These are phyloP conservation scores for Glaucomys volans DNA, from an alignment of 2,113 vertebrate species.

Conservation along the genomic window DNA sequence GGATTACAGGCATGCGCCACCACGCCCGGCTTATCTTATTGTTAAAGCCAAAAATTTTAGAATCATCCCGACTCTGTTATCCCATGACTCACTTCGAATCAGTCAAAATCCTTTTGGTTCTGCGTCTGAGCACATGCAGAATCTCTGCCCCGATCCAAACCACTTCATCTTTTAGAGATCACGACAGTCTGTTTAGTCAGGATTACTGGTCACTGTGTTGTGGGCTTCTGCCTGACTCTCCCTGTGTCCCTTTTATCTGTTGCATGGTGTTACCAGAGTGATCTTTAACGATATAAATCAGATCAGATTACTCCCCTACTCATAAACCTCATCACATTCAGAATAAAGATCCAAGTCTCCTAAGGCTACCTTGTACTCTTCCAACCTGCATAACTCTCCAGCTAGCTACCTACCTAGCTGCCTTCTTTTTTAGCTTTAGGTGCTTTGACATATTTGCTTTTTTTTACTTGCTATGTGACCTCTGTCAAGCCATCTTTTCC, in stretches of 20 bases:
- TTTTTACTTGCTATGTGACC: not conserved
- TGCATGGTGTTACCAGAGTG: not conserved
- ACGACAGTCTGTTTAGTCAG: fast-evolving
- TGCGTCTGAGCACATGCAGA: not conserved
- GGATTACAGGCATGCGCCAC: no score
- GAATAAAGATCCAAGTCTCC: not conserved
- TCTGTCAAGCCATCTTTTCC: not conserved
- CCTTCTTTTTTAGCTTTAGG: not conserved
- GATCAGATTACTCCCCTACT: not conserved
- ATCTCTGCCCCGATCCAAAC: not conserved
- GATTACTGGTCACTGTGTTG: not conserved
- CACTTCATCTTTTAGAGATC: no score
- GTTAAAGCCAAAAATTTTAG: not conserved
- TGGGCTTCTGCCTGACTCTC: not conserved
- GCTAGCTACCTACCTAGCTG: not conserved
- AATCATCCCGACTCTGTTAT: not conserved
- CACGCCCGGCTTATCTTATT: no score
- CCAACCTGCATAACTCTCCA: not conserved
- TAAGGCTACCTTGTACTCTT: no score
- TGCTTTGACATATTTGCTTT: not conserved
- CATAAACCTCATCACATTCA: not conserved
- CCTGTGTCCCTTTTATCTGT: not conserved
- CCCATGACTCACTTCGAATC: not conserved
- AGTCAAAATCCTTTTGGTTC: not conserved
- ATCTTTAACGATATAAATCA: not conserved